phyloP scores from a whole-genome alignment of 2,888 invertebrate species.

The Frankliniella fusca region DNA sequence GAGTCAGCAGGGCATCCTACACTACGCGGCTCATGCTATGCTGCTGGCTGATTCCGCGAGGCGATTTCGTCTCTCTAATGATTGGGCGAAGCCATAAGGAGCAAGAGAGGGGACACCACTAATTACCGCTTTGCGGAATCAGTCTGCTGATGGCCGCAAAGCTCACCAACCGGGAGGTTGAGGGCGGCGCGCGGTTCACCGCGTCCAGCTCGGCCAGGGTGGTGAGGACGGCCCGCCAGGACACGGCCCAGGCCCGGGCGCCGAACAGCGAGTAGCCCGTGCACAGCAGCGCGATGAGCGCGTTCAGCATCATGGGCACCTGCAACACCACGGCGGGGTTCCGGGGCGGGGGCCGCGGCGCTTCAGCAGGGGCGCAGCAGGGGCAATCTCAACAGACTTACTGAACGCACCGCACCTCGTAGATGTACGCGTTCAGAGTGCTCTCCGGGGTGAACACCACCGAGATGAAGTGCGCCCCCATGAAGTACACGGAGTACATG shows the following conservation, averaged over 20 bases:
- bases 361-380: too few species aligned
- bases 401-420: neutral
- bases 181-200: neutral
- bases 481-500: neutral
- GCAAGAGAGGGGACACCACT: too few species aligned
- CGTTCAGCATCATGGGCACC: constrained; percentile 12
- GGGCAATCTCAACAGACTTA: too few species aligned
- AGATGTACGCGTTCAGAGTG: neutral
- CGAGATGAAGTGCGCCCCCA: neutral
- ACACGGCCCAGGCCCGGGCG: neutral
- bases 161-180: neutral
- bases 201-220: constrained; percentile 18
- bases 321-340: neutral
- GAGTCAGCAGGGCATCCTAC: neutral
- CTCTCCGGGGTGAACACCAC: neutral
- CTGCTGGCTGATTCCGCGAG: too few species aligned
- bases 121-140: neutral
- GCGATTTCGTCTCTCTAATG: too few species aligned
- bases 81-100: too few species aligned
- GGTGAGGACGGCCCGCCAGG: neutral
- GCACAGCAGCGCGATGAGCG: constrained; percentile 4
- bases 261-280: neutral
- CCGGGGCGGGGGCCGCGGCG: neutral
- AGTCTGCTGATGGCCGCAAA: too few species aligned
- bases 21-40: neutral